Percentiles rank a stretch among this genome's conserved stretches.
These are phyloP conservation scores for Bufotes viridis DNA, from an alignment of 2,797 vertebrate genomes.

Conservation along the genomic window DNA sequence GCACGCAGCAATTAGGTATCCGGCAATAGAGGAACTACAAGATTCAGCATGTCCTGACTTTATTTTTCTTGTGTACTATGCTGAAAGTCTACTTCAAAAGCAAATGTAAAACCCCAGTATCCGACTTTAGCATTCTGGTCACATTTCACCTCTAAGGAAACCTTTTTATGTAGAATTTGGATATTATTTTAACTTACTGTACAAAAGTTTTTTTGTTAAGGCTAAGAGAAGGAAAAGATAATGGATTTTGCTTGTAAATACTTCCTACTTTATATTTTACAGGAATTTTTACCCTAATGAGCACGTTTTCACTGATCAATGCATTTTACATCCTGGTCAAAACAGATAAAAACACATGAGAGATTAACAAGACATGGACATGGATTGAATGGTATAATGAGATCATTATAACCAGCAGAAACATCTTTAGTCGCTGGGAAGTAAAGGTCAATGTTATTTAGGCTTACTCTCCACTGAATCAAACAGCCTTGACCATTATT, in stretches of 20 bases:
- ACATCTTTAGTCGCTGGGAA: slow-evolving; percentile 24
- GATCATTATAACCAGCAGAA: slow-evolving; percentile 46
- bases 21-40: neutral
- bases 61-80: neutral
- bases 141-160: neutral
- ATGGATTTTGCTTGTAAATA: too few species aligned
- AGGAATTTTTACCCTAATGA: neutral
- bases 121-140: neutral
- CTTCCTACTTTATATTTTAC: too few species aligned
- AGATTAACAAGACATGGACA: slow-evolving; percentile 28
- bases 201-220: too few species aligned
- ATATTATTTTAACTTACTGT: too few species aligned
- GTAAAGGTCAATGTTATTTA: slow-evolving; percentile 55
- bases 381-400: slow-evolving; percentile 53
- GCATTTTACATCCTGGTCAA: neutral
- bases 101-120: neutral
- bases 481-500: slow-evolving; percentile 32
- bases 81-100: neutral
- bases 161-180: too few species aligned
- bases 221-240: too few species aligned
- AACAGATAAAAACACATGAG: neutral
- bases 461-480: slow-evolving; percentile 38
- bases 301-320: neutral
- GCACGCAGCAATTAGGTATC: neutral
- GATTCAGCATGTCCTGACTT: neutral